phyloP scores from a whole-genome alignment of 1,140 invertebrate species.

The Archegozetes longisetosus region DNA sequence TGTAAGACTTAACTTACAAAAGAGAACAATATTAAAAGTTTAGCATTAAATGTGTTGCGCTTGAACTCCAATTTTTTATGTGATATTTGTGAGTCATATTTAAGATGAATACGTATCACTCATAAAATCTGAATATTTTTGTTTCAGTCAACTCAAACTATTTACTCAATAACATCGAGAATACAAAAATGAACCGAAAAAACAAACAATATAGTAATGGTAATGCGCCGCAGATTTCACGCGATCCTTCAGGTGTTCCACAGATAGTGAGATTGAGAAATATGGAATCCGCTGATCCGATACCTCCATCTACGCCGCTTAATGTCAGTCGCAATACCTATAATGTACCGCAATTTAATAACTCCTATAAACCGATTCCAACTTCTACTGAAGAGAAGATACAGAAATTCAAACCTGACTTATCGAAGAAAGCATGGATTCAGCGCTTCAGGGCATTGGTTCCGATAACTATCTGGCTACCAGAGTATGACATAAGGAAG shows the following conservation, averaged over 20 bases:
- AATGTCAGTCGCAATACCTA: neutral
- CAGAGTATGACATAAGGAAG: conserved; percentile 22
- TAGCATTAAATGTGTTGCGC: no score
- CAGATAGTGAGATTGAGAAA: neutral
- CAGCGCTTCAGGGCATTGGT: conserved; percentile 5
- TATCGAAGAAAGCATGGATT: neutral
- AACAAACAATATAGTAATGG: no score
- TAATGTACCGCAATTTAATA: conserved; percentile 6
- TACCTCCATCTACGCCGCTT: neutral
- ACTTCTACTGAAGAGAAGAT: neutral
- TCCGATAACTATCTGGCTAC: conserved; percentile 26
- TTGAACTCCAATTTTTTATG: no score
- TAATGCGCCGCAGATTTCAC: no score
- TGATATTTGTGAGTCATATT: no score
- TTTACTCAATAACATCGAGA: no score
- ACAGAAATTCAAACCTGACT: neutral
- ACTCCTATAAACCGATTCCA: neutral
- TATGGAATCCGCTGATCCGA: neutral
- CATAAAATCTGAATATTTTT: no score
- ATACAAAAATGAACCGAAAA: no score
- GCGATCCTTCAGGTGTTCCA: neutral
- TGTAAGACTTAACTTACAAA: no score
- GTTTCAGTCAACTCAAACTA: no score
- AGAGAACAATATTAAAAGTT: no score
- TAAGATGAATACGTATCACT: no score